Percentiles rank a stretch among this genome's conserved stretches.
Conservation (phyloP, 1,140 invertebrate genomes). For the Andricus grossulariae region DNA sequence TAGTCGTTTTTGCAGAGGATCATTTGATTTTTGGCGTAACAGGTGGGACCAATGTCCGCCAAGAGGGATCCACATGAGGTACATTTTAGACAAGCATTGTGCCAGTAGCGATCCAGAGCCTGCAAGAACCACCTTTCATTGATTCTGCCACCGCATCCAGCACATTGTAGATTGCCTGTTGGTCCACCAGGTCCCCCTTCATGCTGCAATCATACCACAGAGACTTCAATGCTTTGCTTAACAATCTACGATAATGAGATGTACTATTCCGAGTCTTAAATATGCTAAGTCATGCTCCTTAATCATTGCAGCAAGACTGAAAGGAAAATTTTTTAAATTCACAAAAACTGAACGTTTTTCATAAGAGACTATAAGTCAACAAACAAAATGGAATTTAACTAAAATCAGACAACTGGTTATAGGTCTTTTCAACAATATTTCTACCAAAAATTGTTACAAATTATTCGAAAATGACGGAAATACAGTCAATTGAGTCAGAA, state of each 20-base stretch:
- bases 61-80: slow-evolving; percentile 89
- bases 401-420: no score
- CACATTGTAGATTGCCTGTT: slow-evolving; percentile 74
- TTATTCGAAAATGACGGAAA: no score
- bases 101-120: slow-evolving; percentile 95
- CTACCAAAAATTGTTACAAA: no score
- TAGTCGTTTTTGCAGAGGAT: slow-evolving; percentile 96
- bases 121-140: slow-evolving; percentile 91
- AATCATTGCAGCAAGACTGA: not conserved
- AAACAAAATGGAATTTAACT: no score
- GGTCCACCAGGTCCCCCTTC: slow-evolving; percentile 69
- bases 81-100: slow-evolving; percentile 94
- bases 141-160: slow-evolving; percentile 85
- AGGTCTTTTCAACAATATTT: no score
- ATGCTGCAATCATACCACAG: slow-evolving; percentile 71
- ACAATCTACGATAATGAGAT: not conserved
- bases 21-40: slow-evolving; percentile 93
- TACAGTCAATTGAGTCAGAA: no score
- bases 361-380: no score
- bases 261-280: not conserved
- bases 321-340: no score
- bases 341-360: no score
- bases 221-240: slow-evolving; percentile 13
- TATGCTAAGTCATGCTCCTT: not conserved
- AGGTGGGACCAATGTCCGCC: slow-evolving; percentile 91